Percentiles rank a stretch among this genome's conserved stretches.
These are phyloP conservation scores for Nemoura dubitans DNA, from an alignment of 2,888 invertebrate species.

Conservation along the genomic window DNA sequence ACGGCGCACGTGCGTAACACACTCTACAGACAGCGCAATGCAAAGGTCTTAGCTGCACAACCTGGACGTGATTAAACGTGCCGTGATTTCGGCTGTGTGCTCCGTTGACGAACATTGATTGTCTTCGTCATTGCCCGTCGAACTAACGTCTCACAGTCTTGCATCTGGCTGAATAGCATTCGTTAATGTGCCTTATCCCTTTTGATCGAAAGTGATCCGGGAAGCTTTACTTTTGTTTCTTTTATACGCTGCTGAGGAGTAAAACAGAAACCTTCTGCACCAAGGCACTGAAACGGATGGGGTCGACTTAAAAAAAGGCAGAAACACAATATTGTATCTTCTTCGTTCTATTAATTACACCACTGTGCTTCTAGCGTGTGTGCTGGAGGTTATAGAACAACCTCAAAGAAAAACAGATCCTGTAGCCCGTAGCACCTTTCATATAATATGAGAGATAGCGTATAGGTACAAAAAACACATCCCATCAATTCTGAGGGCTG, in stretches of 20 bases:
- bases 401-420: neutral
- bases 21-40: neutral
- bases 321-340: conserved; percentile 3
- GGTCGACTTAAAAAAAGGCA: neutral
- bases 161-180: too few relatives aligned
- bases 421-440: neutral
- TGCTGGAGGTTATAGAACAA: too few relatives aligned
- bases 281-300: neutral
- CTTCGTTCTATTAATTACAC: neutral
- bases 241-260: neutral
- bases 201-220: too few relatives aligned
- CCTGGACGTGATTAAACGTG: too few relatives aligned
- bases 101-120: too few relatives aligned
- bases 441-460: neutral
- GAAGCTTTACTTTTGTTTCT: neutral
- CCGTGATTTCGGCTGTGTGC: too few relatives aligned
- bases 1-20: neutral
- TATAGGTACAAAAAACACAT: conserved; percentile 12
- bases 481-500: neutral
- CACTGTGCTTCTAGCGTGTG: neutral
- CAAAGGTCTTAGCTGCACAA: too few relatives aligned
- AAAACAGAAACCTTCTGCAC: neutral
- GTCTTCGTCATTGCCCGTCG: too few relatives aligned
- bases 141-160: too few relatives aligned
- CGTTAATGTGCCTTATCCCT: too few relatives aligned